These are phyloP conservation scores for Nothobranchius kuhntae DNA, from an alignment of 2,113 vertebrate genomes.

Conservation along the genomic window DNA sequence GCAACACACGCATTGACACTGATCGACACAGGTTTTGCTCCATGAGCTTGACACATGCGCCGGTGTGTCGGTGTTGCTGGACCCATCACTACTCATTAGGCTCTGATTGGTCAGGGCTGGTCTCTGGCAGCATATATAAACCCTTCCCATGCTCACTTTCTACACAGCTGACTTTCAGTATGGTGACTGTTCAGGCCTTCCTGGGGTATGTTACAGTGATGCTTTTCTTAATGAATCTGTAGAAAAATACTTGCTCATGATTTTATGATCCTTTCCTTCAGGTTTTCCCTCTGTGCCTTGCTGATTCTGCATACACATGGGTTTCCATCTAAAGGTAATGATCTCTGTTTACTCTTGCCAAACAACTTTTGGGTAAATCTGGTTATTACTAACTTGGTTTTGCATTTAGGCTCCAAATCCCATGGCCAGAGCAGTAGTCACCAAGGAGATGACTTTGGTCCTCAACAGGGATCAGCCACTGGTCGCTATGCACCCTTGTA, in stretches of 20 bases:
- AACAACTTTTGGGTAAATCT: background rate
- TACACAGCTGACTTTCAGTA: background rate
- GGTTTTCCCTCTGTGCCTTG: conserved; percentile 29
- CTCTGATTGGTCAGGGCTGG: conserved; percentile 28
- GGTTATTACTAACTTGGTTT: background rate
- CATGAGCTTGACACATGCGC: too few species aligned
- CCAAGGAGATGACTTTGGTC: background rate
- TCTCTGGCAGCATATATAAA: conserved; percentile 21
- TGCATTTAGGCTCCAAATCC: background rate
- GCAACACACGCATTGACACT: too few species aligned
- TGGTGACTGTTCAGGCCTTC: background rate
- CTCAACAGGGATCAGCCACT: background rate
- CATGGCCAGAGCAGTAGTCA: background rate
- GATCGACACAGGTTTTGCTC: too few species aligned
- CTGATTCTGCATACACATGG: conserved; percentile 17
- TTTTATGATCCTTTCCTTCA: background rate
- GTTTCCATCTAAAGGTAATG: conserved; percentile 13
- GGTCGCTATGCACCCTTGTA: background rate
- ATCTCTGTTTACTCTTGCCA: background rate
- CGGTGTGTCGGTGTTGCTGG: too few species aligned
- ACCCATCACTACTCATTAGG: too few species aligned
- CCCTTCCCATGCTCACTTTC: accelerated
- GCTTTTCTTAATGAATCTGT: background rate
- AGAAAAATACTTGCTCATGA: background rate
- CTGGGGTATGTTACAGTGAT: conserved; percentile 6